Conservation (phyloP, 2,797 vertebrate species). For the Tolypeutes matacus region DNA sequence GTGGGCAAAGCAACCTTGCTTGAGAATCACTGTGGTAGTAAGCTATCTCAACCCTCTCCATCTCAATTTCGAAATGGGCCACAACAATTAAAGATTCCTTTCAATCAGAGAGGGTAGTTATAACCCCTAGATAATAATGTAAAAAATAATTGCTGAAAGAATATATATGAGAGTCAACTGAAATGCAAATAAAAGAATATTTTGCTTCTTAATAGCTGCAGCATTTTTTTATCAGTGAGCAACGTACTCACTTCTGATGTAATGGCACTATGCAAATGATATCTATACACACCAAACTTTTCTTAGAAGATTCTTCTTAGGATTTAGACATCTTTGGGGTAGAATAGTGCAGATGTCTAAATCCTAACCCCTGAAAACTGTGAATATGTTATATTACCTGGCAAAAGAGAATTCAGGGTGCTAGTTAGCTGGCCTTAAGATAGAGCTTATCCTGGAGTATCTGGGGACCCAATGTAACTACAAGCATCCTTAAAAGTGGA, state of each 20-base stretch:
- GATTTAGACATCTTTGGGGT: too few species aligned
- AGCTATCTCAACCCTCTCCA: neutral
- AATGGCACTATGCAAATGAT: neutral
- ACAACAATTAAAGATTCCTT: neutral
- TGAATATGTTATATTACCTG: neutral
- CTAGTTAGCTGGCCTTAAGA: neutral
- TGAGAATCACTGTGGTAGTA: neutral
- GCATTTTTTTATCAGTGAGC: neutral
- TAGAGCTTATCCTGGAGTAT: neutral
- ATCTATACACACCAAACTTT: neutral
- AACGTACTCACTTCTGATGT: neutral
- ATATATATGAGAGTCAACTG: neutral
- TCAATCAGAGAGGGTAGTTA: neutral
- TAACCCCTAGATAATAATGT: neutral
- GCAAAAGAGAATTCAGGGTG: neutral
- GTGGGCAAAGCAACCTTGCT: neutral
- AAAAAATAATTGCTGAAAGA: neutral
- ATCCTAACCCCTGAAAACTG: neutral
- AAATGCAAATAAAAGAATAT: neutral
- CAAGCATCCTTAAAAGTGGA: neutral
- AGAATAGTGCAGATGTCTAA: neutral
- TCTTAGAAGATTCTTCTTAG: neutral
- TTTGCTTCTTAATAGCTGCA: neutral
- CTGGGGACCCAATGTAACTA: neutral
- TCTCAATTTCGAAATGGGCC: neutral